Evolutionary conservation across 2,888 invertebrate species (phyloP).

Genomic region (Colostygia pectinataria): DNA sequence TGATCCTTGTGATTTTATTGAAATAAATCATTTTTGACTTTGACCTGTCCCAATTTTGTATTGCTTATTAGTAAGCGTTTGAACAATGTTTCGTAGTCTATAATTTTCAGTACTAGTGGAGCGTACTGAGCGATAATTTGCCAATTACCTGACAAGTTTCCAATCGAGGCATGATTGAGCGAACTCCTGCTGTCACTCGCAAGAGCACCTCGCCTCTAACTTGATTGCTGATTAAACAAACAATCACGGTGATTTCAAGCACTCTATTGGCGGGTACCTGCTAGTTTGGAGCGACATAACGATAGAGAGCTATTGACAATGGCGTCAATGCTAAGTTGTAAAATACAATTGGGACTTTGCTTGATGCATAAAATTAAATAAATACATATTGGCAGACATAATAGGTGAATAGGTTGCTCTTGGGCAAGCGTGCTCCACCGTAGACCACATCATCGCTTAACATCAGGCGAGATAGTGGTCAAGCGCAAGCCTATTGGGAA

Average conservation of each 20-base stretch:
- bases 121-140: slow-evolving; percentile 8
- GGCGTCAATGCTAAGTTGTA: too few relatives aligned
- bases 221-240: slow-evolving; percentile 60
- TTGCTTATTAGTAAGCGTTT: neutral
- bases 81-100: neutral
- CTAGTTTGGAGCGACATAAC: neutral
- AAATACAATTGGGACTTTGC: neutral
- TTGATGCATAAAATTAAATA: too few relatives aligned
- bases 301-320: neutral
- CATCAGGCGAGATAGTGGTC: too few relatives aligned
- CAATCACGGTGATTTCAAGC: slow-evolving; percentile 57
- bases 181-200: slow-evolving; percentile 39
- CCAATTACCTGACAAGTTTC: slow-evolving; percentile 11
- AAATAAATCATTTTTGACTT: too few relatives aligned
- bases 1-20: too few relatives aligned
- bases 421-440: too few relatives aligned
- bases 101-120: slow-evolving; percentile 1
- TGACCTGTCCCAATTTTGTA: too few relatives aligned
- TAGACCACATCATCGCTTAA: too few relatives aligned
- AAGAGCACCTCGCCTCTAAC: slow-evolving; percentile 49
- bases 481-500: too few relatives aligned
- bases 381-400: too few relatives aligned
- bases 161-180: slow-evolving; percentile 32
- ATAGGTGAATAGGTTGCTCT: too few relatives aligned
- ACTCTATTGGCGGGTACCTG: slow-evolving; percentile 42